These are phyloP conservation scores for Cyanocitta stelleri DNA, from an alignment of 2,113 vertebrate genomes.

Conservation along the genomic window DNA sequence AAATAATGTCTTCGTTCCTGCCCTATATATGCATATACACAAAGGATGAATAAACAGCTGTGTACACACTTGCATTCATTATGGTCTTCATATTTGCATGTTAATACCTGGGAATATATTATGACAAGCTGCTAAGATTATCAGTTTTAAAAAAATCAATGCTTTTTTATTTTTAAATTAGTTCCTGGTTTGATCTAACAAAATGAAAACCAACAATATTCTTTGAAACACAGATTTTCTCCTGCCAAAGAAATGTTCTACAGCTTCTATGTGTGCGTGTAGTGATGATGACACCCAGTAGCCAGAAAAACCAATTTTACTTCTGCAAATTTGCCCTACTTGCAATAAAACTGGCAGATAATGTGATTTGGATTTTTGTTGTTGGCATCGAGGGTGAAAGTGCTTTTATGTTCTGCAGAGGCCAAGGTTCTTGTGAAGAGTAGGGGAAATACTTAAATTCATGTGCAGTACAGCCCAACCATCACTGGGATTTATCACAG, in stretches of 20 bases:
- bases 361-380: slow-evolving; percentile 26
- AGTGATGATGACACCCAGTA: slow-evolving; percentile 24
- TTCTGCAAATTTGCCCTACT: slow-evolving; percentile 5
- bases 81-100: not conserved
- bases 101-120: not conserved
- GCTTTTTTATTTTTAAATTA: not conserved
- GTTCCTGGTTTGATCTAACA: not conserved
- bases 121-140: not conserved
- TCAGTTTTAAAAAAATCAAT: not conserved
- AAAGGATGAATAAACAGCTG: not conserved
- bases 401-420: not conserved
- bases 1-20: not conserved
- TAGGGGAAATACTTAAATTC: slow-evolving; percentile 16
- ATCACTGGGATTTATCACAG: slow-evolving; percentile 37
- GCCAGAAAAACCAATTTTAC: slow-evolving; percentile 8
- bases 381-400: not conserved
- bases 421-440: not conserved
- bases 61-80: not conserved
- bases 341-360: slow-evolving; percentile 20
- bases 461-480: not conserved
- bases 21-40: not conserved
- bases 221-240: not conserved
- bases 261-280: not conserved
- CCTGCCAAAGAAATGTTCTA: slow-evolving; percentile 26
- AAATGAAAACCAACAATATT: not conserved